A percentile compares a stretch with the other conserved stretches of the same genome.
These are phyloP conservation scores for Oscheius sp. DNA, from an alignment of 2,888 invertebrate genomes.

Conservation along the genomic window DNA sequence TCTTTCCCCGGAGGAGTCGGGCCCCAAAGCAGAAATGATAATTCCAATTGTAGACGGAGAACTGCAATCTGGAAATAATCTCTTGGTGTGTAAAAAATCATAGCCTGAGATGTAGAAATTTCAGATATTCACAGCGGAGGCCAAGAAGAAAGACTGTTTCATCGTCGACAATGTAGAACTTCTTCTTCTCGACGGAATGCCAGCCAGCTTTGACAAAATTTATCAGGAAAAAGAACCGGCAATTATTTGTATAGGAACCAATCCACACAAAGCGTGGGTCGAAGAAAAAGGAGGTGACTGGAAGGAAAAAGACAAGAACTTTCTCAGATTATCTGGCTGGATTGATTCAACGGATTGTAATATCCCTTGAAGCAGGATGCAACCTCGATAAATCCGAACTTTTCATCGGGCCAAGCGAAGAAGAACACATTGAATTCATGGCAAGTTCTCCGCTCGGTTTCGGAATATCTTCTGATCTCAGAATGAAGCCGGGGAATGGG, in stretches of 20 bases:
- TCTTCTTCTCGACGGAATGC: not conserved
- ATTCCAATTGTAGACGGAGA: not conserved
- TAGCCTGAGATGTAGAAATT: not conserved
- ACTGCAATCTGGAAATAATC: conserved; percentile 7
- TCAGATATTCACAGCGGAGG: conserved; percentile 4
- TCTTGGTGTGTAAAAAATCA: not conserved
- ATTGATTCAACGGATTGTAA: conserved; percentile 44
- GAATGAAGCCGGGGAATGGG: not conserved
- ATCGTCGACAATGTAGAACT: conserved; percentile 21
- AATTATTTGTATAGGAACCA: conserved; percentile 13
- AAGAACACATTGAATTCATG: conserved; percentile 29
- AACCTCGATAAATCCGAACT: conserved; percentile 34
- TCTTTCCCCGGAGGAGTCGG: conserved; percentile 9
- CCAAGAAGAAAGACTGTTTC: conserved; percentile 15
- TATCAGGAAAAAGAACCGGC: conserved; percentile 1
- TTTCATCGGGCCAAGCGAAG: conserved; percentile 6
- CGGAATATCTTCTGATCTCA: not conserved
- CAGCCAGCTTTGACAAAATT: not conserved
- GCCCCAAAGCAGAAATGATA: not conserved
- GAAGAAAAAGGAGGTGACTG: conserved; percentile 16
- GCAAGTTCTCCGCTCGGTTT: not conserved
- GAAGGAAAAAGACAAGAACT: not conserved
- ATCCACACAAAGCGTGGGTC: conserved; percentile 32
- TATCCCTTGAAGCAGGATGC: conserved; percentile 47
- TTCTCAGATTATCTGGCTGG: conserved; percentile 48